Evolutionary conservation across 2,113 vertebrate genomes (phyloP).

Genomic region (Ifrita kowaldi): DNA sequence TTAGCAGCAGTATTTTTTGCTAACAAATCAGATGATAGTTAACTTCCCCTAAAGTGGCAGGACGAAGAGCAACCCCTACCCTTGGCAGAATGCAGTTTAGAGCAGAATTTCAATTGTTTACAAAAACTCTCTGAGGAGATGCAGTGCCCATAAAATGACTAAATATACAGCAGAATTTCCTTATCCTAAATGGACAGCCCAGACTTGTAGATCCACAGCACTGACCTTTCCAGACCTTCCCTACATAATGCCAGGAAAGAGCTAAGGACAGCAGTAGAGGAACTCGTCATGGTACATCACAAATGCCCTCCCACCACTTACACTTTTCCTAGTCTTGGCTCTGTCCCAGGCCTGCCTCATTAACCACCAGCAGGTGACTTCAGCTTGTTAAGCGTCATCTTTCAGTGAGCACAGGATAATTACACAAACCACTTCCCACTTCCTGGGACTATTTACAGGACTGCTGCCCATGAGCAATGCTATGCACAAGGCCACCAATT

Average conservation of each 20-base stretch:
- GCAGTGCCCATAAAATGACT: not conserved
- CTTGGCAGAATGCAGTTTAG: not conserved
- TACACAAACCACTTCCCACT: not conserved
- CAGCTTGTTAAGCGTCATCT: not conserved
- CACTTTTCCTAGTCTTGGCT: not conserved
- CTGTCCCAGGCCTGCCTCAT: not conserved
- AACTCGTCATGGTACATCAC: not conserved
- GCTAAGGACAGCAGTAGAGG: not conserved
- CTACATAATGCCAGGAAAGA: not conserved
- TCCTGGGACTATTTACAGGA: accelerated
- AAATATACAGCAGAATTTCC: not conserved
- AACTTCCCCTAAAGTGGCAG: not conserved
- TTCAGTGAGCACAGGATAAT: not conserved
- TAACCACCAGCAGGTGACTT: not conserved
- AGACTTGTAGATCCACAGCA: not conserved
- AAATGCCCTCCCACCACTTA: not conserved
- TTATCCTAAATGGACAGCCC: not conserved
- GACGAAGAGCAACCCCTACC: not conserved
- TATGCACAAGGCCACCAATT: not conserved
- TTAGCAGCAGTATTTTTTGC: not conserved
- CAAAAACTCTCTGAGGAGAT: not conserved
- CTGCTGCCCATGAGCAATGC: accelerated
- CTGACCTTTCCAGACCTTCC: not conserved
- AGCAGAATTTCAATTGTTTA: not conserved
- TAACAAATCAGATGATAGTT: not conserved